Base-by-base conservation (phyloP, 1,140 invertebrate species). In the Carcinoscorpius rotundicauda region DNA sequence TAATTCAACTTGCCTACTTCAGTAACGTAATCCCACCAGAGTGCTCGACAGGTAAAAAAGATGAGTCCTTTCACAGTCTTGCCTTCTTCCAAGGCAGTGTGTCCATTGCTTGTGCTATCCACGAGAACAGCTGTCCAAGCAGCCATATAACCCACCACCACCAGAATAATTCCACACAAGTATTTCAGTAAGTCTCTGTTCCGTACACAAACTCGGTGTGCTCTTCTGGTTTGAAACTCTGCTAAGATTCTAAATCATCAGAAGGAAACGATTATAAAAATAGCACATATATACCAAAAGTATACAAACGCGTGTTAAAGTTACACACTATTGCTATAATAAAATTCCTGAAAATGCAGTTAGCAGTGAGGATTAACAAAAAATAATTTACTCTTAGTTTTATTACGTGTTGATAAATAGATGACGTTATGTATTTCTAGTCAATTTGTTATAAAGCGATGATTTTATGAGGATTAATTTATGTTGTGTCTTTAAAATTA, bases 1-100 rank as follows among this genome's bases (percentile, higher is more conserved):
- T 29, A 29, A 29, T 29, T 29, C 29, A 29, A 29, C 77, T 76
- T 73, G 83, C 83, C 80, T 60, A 82, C 80, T 79, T 92, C 88
- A 49, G 89, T 91, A 63, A 93, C 88, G 76, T 89, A 89, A 73
- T 93, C 89, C 90, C 90, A 93, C 80, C 87, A 88, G 53, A 87
- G 81, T 11, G 84, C 82, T 75, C 85, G 85, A 75, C 89, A 93
- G 52, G 82, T 80, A 67, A 81, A 69, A 79, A 85, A 81, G 69
- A 79, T 72, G 68, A 81, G 72, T 70, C 82, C 76, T 70, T 79
- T 73, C 62, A 73, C 64, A 0, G 81, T 81, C n/a, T 71, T 65
- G 3, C 79, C 77, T 6, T 73, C 76, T 66, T 75, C 78, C 65
- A 82, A 73, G 68, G 83, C 76, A 63, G 61, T 72, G 58, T 71